phyloP scores from a whole-genome alignment of 2,797 vertebrate species.

The Heteromormyrus szaboi region DNA sequence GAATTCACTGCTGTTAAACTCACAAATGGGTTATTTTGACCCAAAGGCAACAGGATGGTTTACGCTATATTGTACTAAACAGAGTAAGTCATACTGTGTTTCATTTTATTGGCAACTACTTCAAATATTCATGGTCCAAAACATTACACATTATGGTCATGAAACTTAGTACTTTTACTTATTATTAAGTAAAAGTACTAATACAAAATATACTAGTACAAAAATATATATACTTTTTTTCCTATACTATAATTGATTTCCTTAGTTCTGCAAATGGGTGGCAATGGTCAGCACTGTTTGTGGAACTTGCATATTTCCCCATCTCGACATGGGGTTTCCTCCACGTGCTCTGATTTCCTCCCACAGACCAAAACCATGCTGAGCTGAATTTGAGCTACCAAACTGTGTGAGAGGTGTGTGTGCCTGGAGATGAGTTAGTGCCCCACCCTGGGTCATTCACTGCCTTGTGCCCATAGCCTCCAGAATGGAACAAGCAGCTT shows the following conservation, averaged over 20 bases:
- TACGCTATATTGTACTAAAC: neutral
- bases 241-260: neutral
- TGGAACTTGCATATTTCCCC: neutral
- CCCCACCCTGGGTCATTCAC: neutral
- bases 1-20: neutral
- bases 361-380: neutral
- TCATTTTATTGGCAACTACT: neutral
- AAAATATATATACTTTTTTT: neutral
- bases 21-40: neutral
- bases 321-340: neutral
- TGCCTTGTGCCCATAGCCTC: neutral
- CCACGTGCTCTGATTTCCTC: neutral
- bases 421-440: neutral
- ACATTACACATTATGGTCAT: neutral
- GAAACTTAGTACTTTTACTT: neutral
- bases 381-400: neutral
- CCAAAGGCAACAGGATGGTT: neutral
- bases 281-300: neutral
- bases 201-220: neutral
- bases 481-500: neutral
- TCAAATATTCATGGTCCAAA: neutral
- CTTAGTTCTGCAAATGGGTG: neutral
- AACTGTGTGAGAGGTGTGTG: neutral
- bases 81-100: neutral
- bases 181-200: neutral